Evolutionary conservation across 2,113 vertebrate genomes (phyloP), one percentile per base, ranked within the genome.

Genomic region (Chaetodon trifascialis): DNA sequence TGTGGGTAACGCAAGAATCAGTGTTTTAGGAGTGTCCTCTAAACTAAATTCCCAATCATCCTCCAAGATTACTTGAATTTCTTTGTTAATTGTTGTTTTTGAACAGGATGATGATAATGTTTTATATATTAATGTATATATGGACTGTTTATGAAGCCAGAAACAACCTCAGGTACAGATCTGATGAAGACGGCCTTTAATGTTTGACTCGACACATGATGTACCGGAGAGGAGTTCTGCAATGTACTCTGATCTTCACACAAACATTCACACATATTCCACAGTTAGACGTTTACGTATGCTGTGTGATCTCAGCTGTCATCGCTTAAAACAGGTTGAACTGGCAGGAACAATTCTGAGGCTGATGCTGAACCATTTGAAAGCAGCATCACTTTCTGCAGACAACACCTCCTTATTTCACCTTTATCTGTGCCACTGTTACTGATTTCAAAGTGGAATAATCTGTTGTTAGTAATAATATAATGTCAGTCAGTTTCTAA

Each of bases 401-500:
- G 15, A 15, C 6, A 0, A 38, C 7, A 10, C n/a, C 7, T 49
- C 44, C 30, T 0, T 40, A 21, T 69, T 49, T 67, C n/a, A 73
- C 16, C 11, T 38, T 46, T 21, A 59, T 76, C 21, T n/a, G 10
- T 16, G 15, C 5, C 19, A 23, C 7, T 55, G 71, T 30, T 25
- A 71, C 2, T n/a, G 15, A 59, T 54, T 67, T 42, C 23, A 72
- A 47, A 56, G 23, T 46, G 3, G 49, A 52, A 71, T 52, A 38
- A 71, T 51, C 30, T 25, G n/a, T 49, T 12, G 0, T 36, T 30
- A 76, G 51, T n/a, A 36, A 65, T 56, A 11, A 49, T 46, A 49
- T 64, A 44, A 54, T 54, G 58, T 65, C 49, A 49, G 30, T 49
- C 19, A 15, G 38, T 76, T 73, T 65, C 60, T 51, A 25, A 21